A percentile compares a stretch with the other conserved stretches of the same genome.
Evolutionary conservation across 2,888 invertebrate species (phyloP).

Genomic region (Halictus ligatus): DNA sequence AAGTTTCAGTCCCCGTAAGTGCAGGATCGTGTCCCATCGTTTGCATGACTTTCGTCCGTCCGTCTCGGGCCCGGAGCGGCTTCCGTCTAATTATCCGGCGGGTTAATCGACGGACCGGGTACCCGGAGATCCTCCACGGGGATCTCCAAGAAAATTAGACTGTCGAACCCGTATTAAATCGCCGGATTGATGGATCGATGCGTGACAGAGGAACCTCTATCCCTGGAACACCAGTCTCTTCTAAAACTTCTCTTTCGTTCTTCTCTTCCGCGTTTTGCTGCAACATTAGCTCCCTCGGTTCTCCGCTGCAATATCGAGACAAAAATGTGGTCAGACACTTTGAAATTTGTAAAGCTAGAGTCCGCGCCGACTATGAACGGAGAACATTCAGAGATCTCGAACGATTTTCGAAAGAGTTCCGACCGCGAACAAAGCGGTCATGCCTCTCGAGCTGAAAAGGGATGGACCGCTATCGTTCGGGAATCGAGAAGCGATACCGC

Average conservation of each 20-base stretch:
- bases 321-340: background rate
- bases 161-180: constrained; percentile 34
- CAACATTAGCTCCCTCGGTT: background rate
- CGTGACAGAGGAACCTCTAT: background rate
- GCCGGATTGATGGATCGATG: constrained; percentile 36
- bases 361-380: background rate
- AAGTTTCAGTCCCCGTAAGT: constrained; percentile 52
- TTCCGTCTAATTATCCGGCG: constrained; percentile 50
- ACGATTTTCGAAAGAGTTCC: background rate
- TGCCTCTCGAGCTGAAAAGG: background rate
- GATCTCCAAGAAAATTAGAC: constrained; percentile 45
- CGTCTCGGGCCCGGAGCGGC: constrained; percentile 20
- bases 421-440: background rate
- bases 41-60: constrained; percentile 40
- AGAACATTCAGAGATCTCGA: background rate
- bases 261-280: background rate
- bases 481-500: background rate
- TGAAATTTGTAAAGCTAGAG: background rate
- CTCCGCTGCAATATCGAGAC: background rate
- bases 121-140: constrained; percentile 10
- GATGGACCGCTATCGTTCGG: background rate
- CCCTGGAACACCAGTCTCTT: background rate
- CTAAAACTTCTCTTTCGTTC: background rate
- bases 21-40: constrained; percentile 59
- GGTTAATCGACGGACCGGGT: constrained; percentile 20